Percentiles rank a stretch among this genome's conserved stretches.
Evolutionary conservation across 1,140 invertebrate species (phyloP).

Genomic region (Drosophila santomea): DNA sequence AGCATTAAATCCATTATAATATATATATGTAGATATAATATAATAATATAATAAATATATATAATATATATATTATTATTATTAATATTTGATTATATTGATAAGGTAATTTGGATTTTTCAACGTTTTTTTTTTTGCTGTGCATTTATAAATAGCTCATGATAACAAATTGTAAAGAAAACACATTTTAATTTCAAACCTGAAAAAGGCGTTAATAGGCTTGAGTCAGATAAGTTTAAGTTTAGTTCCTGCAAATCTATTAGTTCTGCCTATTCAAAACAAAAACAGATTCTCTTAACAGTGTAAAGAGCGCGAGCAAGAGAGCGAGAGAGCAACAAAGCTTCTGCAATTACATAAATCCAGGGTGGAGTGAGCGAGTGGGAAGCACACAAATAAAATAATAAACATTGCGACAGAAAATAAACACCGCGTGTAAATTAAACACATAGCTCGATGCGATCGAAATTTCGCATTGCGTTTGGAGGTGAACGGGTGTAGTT

Average conservation of each 20-base stretch:
- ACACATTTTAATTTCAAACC: neutral
- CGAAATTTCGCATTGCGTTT: conserved; percentile 22
- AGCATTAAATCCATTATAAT: too few species aligned
- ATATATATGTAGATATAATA: too few species aligned
- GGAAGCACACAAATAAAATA: conserved; percentile 40
- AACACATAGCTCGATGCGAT: conserved; percentile 10
- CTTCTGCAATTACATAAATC: conserved; percentile 49
- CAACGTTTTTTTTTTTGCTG: too few species aligned
- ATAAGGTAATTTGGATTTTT: too few species aligned
- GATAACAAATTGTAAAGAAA: conserved; percentile 7
- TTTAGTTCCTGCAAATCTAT: too few species aligned
- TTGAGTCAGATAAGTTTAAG: conserved; percentile 11
- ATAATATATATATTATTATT: too few species aligned
- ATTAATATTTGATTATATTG: too few species aligned
- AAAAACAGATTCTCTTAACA: conserved; percentile 23
- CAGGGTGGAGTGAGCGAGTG: conserved; percentile 12
- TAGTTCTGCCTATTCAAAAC: neutral
- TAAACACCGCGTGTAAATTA: conserved; percentile 28
- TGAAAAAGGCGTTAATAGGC: neutral
- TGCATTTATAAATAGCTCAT: neutral
- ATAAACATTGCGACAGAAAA: conserved; percentile 60
- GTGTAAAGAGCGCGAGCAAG: conserved; percentile 10
- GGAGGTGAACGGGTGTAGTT: conserved; percentile 27
- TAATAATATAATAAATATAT: too few species aligned
- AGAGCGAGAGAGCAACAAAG: conserved; percentile 9